Base-by-base conservation (phyloP, 1,140 invertebrate genomes). In the Episyrphus balteatus region DNA sequence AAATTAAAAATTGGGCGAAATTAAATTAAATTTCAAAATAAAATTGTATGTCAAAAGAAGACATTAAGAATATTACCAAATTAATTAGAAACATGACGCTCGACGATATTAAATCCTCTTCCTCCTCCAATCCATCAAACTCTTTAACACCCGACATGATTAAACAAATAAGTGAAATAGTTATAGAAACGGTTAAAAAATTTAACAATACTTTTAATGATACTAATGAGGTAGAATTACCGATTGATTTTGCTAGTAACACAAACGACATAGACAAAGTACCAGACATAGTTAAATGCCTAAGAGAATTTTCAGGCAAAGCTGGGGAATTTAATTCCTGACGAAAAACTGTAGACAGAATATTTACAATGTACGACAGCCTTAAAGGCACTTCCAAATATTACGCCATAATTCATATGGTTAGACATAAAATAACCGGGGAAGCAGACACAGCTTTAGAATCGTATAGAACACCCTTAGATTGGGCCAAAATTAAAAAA, bases 271-370 rank as follows among this genome's bases (percentile, higher is more conserved):
- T 17, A 10, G 37, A 39, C 8, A 39, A 39, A 39, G 14, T 39
- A 10, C 37, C 14, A 8, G 37, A 39, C 14, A 39, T 14, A n/a
- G 14, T 39, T 10, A 39, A 21, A 30, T 10, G 43, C 17, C 30
- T 44, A 11, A 44, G 43, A 17, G 43, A 44, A 33, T 44, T 44
- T 18, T 44, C 43, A 32, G 43, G 43, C 5, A 44, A 33, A 32
- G n/a, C 43, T 14, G 31, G 43, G 6, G 43, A 44, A 44, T 44
- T 44, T 15, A 33, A n/a, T 17, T 44, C 43, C 6, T 32, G 43
- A 30, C 5, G 15, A 30, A 44, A 44, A 17, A 31, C 14, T 10
- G 43, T 44, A 14, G 43, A 44, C 8, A 10, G 43, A 33, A 34
- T 44, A 8, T 34, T 44, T 6, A 13, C n/a, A 43, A 43, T 32